Base-by-base conservation (phyloP, 2,888 invertebrate species). In the Pandemis heparana region DNA sequence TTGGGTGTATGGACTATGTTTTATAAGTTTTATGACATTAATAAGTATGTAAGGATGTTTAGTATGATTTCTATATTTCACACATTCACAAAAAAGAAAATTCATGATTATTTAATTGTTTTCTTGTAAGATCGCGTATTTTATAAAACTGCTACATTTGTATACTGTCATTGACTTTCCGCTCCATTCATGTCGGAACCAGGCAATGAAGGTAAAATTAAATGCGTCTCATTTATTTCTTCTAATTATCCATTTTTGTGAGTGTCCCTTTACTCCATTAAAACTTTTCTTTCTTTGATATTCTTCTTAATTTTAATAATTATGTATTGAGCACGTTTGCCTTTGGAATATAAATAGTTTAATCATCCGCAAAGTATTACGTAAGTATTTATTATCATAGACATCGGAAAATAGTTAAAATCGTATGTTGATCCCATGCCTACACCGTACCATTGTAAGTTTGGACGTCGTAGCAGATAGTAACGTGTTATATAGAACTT, bases 191-290 rank as follows among this genome's bases (percentile, higher is more conserved):
- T 82, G 85, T 86, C 87, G 94, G 89, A 92, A 89, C 92, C 94
- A 94, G 94, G 92, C 91, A 80, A 93, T 89, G 90, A 94, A 94
- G 94, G 94, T 94, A 94, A 94, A 89, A 89, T 78, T 76, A 85
- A 78, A 84, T 82, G 79, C 83, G 78, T 80, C 83, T 74, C 81
- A 80, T 83, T 85, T 83, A 83, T 84, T 85, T 84, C 78, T 80
- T 83, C 85, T 83, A 86, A 79, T 84, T 83, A 83, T 82, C 71
- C 77, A 83, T 87, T 85, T 88, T 87, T 90, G 87, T 91, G 86
- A 85, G 83, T 88, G 88, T 87, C 82, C 79, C 87, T 80, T 85
- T 84, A 79, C 80, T 82, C 83, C 77, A 79, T 83, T 82, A 79
- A 78, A 81, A 79, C 56, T 71, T 81, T 83, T 82, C 77, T 74